A percentile compares a stretch with the other conserved stretches of the same genome.
phyloP scores from a whole-genome alignment of 2,113 vertebrate genomes.

The Corapipo altera region DNA sequence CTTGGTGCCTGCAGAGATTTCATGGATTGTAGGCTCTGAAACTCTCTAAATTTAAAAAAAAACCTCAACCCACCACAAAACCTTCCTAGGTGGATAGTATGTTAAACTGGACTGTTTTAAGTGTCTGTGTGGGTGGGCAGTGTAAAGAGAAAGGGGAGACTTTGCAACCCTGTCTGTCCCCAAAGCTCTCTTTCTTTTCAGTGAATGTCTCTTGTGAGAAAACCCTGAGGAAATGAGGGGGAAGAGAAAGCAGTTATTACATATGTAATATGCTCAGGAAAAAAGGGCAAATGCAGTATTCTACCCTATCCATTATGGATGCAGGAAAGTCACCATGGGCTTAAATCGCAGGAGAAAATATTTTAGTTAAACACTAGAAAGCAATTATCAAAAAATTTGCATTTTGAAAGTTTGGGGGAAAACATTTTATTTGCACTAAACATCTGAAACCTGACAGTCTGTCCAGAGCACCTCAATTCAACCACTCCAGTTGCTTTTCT shows the following conservation, averaged over 20 bases:
- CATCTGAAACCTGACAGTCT: neutral
- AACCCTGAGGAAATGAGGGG: neutral
- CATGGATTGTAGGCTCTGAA: neutral
- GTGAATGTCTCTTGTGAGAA: neutral
- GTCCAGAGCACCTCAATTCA: neutral
- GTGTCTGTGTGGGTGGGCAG: neutral
- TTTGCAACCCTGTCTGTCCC: neutral
- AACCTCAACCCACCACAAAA: neutral
- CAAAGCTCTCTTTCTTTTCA: neutral
- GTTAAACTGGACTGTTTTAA: neutral
- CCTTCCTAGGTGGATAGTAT: neutral
- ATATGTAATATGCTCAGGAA: neutral
- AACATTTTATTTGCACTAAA: neutral
- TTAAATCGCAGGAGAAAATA: neutral
- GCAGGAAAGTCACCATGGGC: neutral
- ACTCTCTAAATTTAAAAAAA: neutral
- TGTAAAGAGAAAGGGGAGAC: neutral
- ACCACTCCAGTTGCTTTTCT: neutral
- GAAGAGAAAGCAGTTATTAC: neutral
- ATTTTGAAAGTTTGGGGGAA: neutral
- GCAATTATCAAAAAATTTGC: neutral
- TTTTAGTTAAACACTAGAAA: neutral
- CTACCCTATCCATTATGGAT: neutral
- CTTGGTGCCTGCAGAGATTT: neutral
- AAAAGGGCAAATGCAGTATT: neutral